These are phyloP conservation scores for Metallyticus violacea DNA, from an alignment of 2,888 invertebrate species.

Conservation along the genomic window DNA sequence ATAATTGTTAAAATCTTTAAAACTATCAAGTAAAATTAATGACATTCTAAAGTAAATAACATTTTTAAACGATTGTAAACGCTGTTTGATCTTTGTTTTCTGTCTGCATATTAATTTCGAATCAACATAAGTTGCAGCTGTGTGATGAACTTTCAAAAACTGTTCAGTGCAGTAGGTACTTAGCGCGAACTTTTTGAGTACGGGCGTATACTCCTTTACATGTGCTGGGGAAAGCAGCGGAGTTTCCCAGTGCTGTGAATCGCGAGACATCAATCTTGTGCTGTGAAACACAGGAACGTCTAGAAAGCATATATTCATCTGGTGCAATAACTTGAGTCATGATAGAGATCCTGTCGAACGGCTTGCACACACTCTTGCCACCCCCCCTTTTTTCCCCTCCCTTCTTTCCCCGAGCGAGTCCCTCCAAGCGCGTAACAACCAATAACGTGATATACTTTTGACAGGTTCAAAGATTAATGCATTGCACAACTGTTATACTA, in stretches of 20 bases:
- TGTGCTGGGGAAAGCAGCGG: not conserved
- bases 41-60: too few species aligned
- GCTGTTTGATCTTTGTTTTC: too few species aligned
- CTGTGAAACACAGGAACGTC: not conserved
- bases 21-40: too few species aligned
- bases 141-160: too few species aligned
- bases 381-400: too few species aligned
- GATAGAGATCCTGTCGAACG: not conserved
- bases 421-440: not conserved
- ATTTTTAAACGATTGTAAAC: too few species aligned
- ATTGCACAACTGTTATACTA: not conserved
- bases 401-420: too few species aligned
- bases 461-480: not conserved
- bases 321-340: not conserved
- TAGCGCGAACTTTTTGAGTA: not conserved
- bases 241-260: not conserved
- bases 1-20: too few species aligned
- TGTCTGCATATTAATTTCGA: too few species aligned
- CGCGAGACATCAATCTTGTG: not conserved
- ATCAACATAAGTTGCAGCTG: too few species aligned
- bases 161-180: too few species aligned
- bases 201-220: not conserved
- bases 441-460: not conserved
- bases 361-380: not conserved
- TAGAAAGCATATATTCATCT: not conserved